Percentiles rank a stretch among this genome's conserved stretches.
phyloP scores from a whole-genome alignment of 2,797 vertebrate species.

The Crypturellus tataupa region DNA sequence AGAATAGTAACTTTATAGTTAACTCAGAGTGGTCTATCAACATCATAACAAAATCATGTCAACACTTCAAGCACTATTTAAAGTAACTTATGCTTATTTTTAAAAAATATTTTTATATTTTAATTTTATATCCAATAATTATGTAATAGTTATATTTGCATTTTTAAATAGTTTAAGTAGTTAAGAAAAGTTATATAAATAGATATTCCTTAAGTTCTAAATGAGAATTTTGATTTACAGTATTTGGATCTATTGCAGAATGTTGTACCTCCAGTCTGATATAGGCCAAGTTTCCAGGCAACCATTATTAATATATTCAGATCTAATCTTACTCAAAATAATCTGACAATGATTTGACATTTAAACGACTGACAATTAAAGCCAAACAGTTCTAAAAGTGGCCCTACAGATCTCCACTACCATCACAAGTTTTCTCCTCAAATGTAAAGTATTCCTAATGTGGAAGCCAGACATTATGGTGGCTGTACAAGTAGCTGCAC shows the following conservation, averaged over 20 bases:
- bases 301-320: not conserved
- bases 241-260: not conserved
- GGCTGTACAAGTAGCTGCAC: not conserved
- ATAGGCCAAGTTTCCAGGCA: not conserved
- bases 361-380: not conserved
- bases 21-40: not conserved
- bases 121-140: too few species aligned
- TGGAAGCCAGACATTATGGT: not conserved
- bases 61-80: not conserved
- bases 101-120: not conserved
- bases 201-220: not conserved
- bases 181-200: constrained; percentile 16
- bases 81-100: not conserved
- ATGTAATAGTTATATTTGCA: too few species aligned
- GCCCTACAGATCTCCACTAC: not conserved
- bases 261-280: not conserved
- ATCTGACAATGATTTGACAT: not conserved
- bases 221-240: not conserved
- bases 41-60: not conserved
- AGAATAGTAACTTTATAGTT: not conserved
- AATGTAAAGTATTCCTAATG: not conserved
- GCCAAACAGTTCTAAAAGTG: not conserved
- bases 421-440: not conserved
- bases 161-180: too few species aligned
- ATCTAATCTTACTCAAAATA: not conserved